A percentile compares a stretch with the other conserved stretches of the same genome.
phyloP scores from a whole-genome alignment of 2,797 vertebrate species.

The Schizopygopsis malacanthus region DNA sequence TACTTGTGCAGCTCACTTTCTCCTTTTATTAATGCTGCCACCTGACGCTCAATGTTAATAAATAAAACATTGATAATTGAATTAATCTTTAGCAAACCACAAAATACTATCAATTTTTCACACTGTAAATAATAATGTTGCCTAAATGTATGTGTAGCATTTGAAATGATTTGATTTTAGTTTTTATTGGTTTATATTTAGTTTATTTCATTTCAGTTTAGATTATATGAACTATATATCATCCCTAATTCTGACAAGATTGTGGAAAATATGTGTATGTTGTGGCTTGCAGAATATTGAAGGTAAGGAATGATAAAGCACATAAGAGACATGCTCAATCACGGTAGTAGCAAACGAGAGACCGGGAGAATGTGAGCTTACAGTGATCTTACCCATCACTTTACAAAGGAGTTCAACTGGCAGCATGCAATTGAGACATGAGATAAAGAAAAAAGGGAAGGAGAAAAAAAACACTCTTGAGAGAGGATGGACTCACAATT shows the following conservation, averaged over 20 bases:
- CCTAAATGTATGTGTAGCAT: not conserved
- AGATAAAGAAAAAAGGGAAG: constrained; percentile 61
- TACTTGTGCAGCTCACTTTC: not conserved
- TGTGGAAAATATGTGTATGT: not conserved
- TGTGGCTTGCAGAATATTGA: not conserved
- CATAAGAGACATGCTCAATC: constrained; percentile 8
- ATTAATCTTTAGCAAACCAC: not conserved
- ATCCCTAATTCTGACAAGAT: constrained; percentile 28
- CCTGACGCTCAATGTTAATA: not conserved
- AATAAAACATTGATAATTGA: not conserved
- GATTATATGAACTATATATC: not conserved
- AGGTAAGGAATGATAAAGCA: constrained; percentile 2
- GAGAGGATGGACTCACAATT: constrained; percentile 36
- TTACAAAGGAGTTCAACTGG: constrained; percentile 86
- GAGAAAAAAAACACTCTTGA: constrained; percentile 56
- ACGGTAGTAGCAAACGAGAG: constrained; percentile 30
- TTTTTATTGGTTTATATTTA: not conserved
- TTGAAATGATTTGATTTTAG: not conserved
- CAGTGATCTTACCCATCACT: constrained; percentile 81
- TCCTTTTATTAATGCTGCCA: not conserved
- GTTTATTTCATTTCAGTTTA: not conserved
- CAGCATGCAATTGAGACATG: constrained; percentile 80
- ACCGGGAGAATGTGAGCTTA: constrained; percentile 63
- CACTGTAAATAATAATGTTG: not conserved
- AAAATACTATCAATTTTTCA: not conserved